Base-by-base conservation (phyloP, 2,113 vertebrate genomes). In the Rhea americana region DNA sequence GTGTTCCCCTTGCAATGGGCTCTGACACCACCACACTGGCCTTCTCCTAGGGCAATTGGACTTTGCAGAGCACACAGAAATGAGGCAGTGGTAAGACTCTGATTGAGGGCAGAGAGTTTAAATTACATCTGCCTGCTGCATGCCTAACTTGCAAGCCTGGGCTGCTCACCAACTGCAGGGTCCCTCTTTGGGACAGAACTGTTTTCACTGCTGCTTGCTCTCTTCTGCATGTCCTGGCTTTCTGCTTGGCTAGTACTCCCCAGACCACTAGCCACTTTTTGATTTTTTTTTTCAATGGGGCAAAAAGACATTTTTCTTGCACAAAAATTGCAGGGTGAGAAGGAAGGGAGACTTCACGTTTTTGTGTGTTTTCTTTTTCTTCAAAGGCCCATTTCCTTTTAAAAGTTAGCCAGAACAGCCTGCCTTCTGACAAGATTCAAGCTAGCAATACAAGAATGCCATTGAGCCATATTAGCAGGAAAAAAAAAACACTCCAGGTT, bases 1-100 rank as follows among this genome's bases (percentile, higher is more conserved):
- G 9, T 5, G 0, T 22, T 72, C 63, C 62, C 53, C 65, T 39
- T 1, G 0, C 79, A 6, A 22, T 0, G 37, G 62, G 53, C 26
- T 67, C 78, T 9, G 47, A 30, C 37, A 6, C 50, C 4, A 32
- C 37, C 4, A 22, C 13, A 51, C 39, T 56, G 50, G 32, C 24
- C 28, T 37, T 43, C 35, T 53, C 28, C 16, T 1, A 3, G 30
- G 39, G 50, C 32, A 59, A 10, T 3, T 1, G 10, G 72, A 37
- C 78, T 80, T 62, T n/a, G 35, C 0, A 0, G 70, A 81, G 17
- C 73, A 13, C 58, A 11, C 28, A 21, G 50, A 66, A 56, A 24
- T 9, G 62, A 53, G 56, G 32, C 26, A 13, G 30, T 4, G 13
- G 12, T 18, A 68, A 39, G 26, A n/a, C 61, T 74, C 43, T 13